These are phyloP conservation scores for Meda fulgida DNA, from an alignment of 2,797 vertebrate species.

Conservation along the genomic window DNA sequence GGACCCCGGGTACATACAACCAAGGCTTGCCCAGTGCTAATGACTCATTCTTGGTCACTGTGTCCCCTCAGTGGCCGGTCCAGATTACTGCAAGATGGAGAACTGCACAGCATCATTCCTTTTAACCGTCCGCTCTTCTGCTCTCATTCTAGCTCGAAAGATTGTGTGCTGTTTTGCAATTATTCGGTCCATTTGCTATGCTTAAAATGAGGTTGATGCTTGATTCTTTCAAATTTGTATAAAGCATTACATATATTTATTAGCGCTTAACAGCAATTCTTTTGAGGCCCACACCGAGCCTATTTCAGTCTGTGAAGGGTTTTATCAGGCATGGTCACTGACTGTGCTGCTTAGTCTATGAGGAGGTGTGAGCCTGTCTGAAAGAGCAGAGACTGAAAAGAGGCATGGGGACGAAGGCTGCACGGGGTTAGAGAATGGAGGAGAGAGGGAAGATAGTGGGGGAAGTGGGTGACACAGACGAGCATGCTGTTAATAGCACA, in stretches of 20 bases:
- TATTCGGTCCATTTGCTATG: neutral
- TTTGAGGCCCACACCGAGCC: neutral
- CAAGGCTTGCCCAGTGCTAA: constrained; percentile 65
- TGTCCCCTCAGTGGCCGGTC: constrained; percentile 60
- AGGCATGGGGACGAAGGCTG: constrained; percentile 49
- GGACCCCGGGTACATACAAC: constrained; percentile 12
- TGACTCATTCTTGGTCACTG: constrained; percentile 72
- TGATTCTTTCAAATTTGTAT: neutral
- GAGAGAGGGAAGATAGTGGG: constrained; percentile 56
- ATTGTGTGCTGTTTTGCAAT: neutral
- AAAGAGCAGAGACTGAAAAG: constrained; percentile 36
- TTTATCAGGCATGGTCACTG: neutral
- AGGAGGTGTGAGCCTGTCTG: constrained; percentile 1
- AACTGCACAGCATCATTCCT: neutral
- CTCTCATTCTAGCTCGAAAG: neutral
- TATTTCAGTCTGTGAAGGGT: neutral
- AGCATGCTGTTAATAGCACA: constrained; percentile 73
- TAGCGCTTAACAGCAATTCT: neutral
- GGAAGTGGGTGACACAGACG: constrained; percentile 80
- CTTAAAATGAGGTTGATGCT: neutral
- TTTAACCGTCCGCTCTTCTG: neutral
- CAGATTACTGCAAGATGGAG: constrained; percentile 26
- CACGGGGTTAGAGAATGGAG: constrained; percentile 65
- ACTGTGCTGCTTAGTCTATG: neutral
- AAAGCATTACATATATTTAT: constrained; percentile 8